Conservation (phyloP, 2,113 vertebrate genomes). For the Ariopsis seemanni region DNA sequence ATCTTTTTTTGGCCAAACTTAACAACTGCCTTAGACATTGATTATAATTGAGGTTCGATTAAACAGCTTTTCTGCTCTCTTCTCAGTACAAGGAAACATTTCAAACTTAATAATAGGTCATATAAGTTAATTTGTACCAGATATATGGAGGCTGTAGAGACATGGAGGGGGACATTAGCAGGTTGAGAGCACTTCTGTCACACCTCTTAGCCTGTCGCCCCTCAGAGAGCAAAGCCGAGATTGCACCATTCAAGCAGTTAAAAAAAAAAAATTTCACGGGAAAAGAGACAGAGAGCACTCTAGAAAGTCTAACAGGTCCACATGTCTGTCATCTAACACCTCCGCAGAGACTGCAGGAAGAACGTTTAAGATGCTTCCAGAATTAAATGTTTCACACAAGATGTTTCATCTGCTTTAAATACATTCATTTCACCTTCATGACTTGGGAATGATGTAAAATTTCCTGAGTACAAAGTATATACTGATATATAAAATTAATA, state of each 20-base stretch:
- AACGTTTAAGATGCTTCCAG: background rate
- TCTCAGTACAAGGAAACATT: background rate
- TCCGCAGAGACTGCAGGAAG: background rate
- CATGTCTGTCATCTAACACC: conserved; percentile 20
- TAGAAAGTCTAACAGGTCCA: conserved; percentile 7
- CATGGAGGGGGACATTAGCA: conserved; percentile 41
- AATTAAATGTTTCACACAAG: background rate
- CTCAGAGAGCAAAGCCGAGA: conserved; percentile 32
- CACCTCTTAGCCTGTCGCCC: conserved; percentile 40
- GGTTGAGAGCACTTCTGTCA: conserved; percentile 33
- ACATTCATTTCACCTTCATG: background rate
- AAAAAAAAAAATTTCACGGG: conserved; percentile 12
- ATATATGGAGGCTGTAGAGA: background rate
- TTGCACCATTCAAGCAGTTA: conserved; percentile 37
- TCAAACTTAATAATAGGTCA: background rate
- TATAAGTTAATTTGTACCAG: background rate
- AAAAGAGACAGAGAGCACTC: conserved; percentile 33
- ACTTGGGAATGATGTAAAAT: background rate
- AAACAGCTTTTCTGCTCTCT: background rate
- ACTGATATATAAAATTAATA: background rate
- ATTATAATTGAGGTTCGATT: background rate
- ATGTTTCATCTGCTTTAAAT: background rate
- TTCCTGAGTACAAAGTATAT: background rate
- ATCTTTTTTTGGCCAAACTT: background rate
- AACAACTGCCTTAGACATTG: background rate